Base-by-base conservation (phyloP, 2,797 vertebrate species). In the Cheirogaleus major region DNA sequence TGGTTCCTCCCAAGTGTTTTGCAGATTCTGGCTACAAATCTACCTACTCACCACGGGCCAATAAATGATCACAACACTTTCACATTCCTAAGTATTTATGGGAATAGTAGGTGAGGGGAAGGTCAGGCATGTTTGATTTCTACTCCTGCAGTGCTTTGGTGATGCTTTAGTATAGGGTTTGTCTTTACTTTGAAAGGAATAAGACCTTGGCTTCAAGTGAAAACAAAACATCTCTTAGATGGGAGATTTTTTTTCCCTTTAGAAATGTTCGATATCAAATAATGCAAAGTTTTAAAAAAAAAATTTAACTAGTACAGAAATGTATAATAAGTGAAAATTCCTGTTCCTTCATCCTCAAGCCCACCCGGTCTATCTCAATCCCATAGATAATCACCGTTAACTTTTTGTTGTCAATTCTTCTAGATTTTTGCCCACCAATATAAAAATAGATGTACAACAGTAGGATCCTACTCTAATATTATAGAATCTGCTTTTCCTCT, bases 151-250 rank as follows among this genome's bases (percentile, higher is more conserved):
- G n/a, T 9, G 27, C 76, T 86, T 6, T 73, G 13, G 30, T 78
- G 48, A 72, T 88, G 30, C 15, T 70, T 76, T 95, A 73, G 57
- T 91, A 82, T 43, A 52, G 23, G 7, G 7, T 81, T 92, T 81
- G 81, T 61, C 15, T 91, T 96, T 78, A 94, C 83, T 73, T 0
- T 76, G 65, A 89, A 89, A 84, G 57, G 87, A 76, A 27, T 83
- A 88, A 88, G 32, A 70, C 13, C 75, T 79, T 88, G 65, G 38
- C 48, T 92, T 97, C 7, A 69, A 81, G 45, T 89, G 76, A 50
- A 67, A 95, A 89, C 7, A 92, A 89, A 91, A 11, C 4, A 80
- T 90, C 30, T 79, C 57, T 85, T 63, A 86, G 25, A 80, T 83
- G 15, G 32, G 3, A 82, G 41, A 67, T 1, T 20, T 93, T 61